Percentiles rank a stretch among this genome's conserved stretches.
Conservation (phyloP, 2,113 vertebrate species). For the Percina caprodes region DNA sequence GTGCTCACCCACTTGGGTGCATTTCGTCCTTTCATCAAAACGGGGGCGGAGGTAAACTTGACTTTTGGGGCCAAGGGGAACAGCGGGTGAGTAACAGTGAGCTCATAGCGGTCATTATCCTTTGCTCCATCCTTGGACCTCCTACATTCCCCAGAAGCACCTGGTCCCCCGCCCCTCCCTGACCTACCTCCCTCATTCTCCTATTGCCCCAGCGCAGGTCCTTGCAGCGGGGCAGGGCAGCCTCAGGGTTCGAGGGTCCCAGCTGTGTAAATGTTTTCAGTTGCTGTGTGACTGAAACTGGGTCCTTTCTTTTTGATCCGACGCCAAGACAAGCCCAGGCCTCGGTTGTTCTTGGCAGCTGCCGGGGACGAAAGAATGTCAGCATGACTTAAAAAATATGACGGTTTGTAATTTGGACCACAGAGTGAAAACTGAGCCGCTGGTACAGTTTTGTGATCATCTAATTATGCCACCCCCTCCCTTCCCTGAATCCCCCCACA, state of each 20-base stretch:
- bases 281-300: slow-evolving; percentile 93
- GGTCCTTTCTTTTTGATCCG: slow-evolving; percentile 88
- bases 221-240: slow-evolving; percentile 80
- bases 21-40: slow-evolving; percentile 44
- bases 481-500: slow-evolving; percentile 61
- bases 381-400: slow-evolving; percentile 95
- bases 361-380: slow-evolving; percentile 93
- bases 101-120: slow-evolving; percentile 68
- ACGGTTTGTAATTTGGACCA: slow-evolving; percentile 92
- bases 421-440: slow-evolving; percentile 90
- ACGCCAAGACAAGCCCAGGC: slow-evolving; percentile 93
- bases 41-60: slow-evolving; percentile 42
- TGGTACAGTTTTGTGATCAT: slow-evolving; percentile 88
- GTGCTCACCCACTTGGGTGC: background rate
- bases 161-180: slow-evolving; percentile 51
- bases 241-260: slow-evolving; percentile 88
- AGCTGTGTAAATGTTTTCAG: slow-evolving; percentile 99
- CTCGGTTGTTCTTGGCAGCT: slow-evolving; percentile 96
- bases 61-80: slow-evolving; percentile 54
- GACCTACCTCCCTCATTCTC: slow-evolving; percentile 13
- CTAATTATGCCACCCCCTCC: slow-evolving; percentile 83
- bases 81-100: slow-evolving; percentile 55
- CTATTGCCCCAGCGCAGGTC: slow-evolving; percentile 59
- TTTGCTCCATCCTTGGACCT: slow-evolving; percentile 70
- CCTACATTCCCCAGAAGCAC: slow-evolving; percentile 72